These are phyloP conservation scores for Trissonchulus latispiculum DNA, from an alignment of 2,888 invertebrate species.

Conservation along the genomic window DNA sequence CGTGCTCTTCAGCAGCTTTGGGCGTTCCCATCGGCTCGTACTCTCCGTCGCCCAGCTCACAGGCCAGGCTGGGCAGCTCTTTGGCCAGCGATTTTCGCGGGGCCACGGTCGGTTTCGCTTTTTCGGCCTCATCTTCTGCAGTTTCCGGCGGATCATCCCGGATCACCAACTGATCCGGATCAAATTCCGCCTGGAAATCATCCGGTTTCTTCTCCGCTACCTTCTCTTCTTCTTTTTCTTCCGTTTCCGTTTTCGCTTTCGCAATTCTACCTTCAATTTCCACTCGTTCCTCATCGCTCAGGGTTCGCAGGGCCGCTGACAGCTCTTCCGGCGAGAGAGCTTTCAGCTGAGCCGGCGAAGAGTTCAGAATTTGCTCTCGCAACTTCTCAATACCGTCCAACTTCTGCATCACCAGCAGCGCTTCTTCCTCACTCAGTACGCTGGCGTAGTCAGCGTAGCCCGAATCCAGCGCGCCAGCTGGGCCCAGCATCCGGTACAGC, in stretches of 20 bases:
- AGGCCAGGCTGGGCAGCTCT: background rate
- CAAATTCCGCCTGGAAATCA: background rate
- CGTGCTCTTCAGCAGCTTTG: background rate
- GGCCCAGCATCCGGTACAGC: conserved; percentile 1
- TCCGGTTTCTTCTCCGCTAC: background rate
- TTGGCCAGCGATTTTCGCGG: conserved; percentile 3
- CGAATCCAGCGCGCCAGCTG: background rate
- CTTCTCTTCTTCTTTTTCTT: background rate
- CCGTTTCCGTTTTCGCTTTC: background rate
- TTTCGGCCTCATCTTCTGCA: background rate
- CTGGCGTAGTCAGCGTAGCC: background rate
- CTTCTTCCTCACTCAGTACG: background rate
- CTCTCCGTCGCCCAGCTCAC: background rate
- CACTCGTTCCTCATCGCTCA: background rate
- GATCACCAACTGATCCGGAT: background rate
- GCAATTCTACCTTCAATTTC: no score
- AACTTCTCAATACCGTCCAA: background rate
- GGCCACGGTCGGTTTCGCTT: background rate
- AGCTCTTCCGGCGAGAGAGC: background rate
- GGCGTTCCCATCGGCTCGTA: background rate
- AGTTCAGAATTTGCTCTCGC: background rate
- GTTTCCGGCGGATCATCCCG: background rate
- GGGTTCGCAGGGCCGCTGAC: background rate
- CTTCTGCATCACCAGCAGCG: background rate
- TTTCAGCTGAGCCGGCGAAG: background rate